These are phyloP conservation scores for Ligdia adustata DNA, from an alignment of 2,888 invertebrate species.

Conservation along the genomic window DNA sequence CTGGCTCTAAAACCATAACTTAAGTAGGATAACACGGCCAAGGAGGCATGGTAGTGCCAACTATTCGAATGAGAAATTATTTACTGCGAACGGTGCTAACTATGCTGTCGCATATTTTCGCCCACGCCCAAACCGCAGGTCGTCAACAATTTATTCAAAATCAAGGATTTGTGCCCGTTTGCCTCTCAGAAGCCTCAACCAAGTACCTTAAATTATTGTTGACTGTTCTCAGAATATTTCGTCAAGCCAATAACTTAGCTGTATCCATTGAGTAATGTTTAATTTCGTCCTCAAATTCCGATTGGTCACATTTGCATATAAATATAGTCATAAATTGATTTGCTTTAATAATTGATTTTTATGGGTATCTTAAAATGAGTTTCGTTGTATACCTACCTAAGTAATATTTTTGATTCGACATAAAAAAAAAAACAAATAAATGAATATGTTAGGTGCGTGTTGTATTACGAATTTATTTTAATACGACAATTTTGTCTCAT, in stretches of 20 bases:
- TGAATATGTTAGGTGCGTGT: too few species aligned
- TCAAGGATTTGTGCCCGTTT: conserved; percentile 69
- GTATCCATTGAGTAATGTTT: conserved; percentile 7
- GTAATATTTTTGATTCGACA: too few species aligned
- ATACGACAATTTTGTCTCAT: too few species aligned
- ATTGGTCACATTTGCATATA: conserved; percentile 11
- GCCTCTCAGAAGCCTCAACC: conserved; percentile 39
- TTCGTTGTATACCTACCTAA: too few species aligned
- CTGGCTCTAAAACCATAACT: conserved; percentile 15
- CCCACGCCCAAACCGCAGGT: conserved; percentile 67
- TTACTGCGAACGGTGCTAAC: conserved; percentile 40
- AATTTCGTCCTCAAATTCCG: conserved; percentile 6
- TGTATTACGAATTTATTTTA: too few species aligned
- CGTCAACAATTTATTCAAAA: conserved; percentile 73
- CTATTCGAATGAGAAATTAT: conserved; percentile 27
- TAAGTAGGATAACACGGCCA: conserved; percentile 22
- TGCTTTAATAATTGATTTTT: background rate
- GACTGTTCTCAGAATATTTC: conserved; percentile 37
- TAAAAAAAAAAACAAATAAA: too few species aligned
- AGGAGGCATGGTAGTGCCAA: conserved; percentile 20
- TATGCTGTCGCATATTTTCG: conserved; percentile 63
- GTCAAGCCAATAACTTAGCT: background rate
- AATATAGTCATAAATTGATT: conserved; percentile 2
- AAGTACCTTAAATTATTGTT: conserved; percentile 38
- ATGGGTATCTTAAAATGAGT: too few species aligned